These are phyloP conservation scores for Pandemis corylana DNA, from an alignment of 2,888 invertebrate genomes.

Conservation along the genomic window DNA sequence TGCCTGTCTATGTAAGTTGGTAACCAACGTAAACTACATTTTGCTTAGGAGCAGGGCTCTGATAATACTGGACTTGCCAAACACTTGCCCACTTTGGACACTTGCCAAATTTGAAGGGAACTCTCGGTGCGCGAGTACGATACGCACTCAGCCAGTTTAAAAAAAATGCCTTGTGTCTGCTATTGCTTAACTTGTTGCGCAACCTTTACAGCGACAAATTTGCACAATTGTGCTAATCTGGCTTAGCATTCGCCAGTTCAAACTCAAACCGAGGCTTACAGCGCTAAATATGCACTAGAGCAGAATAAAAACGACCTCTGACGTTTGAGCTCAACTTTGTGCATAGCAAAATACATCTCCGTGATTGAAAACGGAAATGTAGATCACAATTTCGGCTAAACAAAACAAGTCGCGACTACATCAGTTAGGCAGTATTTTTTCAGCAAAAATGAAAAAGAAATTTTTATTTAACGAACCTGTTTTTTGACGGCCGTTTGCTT, in stretches of 20 bases:
- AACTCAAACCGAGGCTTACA: background rate
- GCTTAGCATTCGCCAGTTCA: background rate
- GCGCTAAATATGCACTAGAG: background rate
- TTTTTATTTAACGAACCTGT: background rate
- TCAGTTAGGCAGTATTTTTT: background rate
- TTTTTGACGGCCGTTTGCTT: background rate
- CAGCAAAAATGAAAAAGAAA: background rate
- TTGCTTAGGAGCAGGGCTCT: no score
- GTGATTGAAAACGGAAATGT: constrained; percentile 20
- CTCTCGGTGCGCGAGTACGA: no score
- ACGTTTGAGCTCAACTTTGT: background rate
- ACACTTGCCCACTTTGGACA: no score
- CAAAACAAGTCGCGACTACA: background rate
- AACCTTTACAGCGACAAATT: background rate
- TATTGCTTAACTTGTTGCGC: background rate
- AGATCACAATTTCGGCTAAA: background rate
- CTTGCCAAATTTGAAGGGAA: no score
- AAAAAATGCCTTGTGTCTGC: no score
- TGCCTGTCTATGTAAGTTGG: no score
- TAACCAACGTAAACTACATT: no score
- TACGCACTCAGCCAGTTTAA: no score
- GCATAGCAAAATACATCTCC: constrained; percentile 9
- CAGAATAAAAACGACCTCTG: background rate
- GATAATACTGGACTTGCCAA: no score
- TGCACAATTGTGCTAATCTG: background rate